phyloP scores from a whole-genome alignment of 2,113 vertebrate genomes.

The Rhegmatorhina hoffmannsi region DNA sequence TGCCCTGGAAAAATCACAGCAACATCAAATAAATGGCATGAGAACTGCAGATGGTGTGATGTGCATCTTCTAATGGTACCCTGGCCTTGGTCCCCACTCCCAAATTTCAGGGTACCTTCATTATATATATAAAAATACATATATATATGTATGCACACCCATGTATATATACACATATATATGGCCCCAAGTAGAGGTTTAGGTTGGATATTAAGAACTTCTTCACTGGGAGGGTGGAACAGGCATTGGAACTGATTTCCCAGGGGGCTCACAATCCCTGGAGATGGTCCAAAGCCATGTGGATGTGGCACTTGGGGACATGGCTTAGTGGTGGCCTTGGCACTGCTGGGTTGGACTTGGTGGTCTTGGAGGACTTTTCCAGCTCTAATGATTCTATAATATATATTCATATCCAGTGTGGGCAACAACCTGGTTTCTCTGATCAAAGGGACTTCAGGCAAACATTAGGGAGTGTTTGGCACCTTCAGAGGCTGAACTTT shows the following conservation, averaged over 20 bases:
- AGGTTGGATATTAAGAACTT: background rate
- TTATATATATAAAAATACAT: background rate
- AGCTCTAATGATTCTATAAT: background rate
- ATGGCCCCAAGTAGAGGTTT: background rate
- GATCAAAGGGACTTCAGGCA: background rate
- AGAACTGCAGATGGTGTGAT: background rate
- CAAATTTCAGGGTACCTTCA: background rate
- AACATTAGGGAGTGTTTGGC: background rate
- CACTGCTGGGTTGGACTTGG: background rate
- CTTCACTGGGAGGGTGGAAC: background rate
- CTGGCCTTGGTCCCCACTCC: background rate
- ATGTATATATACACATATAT: background rate
- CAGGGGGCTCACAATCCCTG: background rate
- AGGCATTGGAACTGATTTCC: background rate
- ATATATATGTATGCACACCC: background rate
- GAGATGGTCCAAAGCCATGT: background rate
- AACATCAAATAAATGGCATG: background rate
- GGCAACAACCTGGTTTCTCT: background rate
- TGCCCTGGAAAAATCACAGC: background rate
- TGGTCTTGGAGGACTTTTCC: background rate
- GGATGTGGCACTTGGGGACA: background rate
- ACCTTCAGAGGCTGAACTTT: background rate
- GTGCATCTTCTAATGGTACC: background rate
- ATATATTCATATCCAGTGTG: background rate
- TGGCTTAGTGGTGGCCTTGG: background rate